Evolutionary conservation across 2,797 vertebrate genomes (phyloP).

Genomic region (Craterocephalus amniculus): DNA sequence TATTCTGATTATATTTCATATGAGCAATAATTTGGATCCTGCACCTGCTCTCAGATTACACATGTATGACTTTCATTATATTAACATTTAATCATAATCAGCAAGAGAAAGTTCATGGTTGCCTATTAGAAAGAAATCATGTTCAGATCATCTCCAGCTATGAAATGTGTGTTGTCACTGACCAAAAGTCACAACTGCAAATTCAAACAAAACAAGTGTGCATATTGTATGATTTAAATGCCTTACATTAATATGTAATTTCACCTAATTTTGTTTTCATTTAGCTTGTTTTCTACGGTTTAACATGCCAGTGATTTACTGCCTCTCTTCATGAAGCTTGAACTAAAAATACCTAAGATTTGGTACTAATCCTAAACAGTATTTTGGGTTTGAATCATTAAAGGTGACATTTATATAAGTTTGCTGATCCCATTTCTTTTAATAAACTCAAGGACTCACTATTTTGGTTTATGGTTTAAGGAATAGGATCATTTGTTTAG

Average conservation of each 20-base stretch:
- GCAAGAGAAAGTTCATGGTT: no score
- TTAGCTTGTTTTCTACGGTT: not conserved
- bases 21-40: no score
- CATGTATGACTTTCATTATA: no score
- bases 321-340: not conserved
- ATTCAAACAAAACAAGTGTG: slow-evolving; percentile 4
- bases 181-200: slow-evolving; percentile 18
- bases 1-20: not conserved
- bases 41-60: not conserved
- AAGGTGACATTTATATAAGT: not conserved
- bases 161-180: slow-evolving; percentile 1
- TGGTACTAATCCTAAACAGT: not conserved
- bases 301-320: not conserved
- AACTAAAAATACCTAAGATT: slow-evolving; percentile 1
- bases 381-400: not conserved
- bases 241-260: slow-evolving; percentile 25
- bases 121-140: slow-evolving; percentile 30
- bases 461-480: not conserved
- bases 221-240: slow-evolving; percentile 18
- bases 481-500: no score
- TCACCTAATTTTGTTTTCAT: slow-evolving; percentile 8
- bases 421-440: not conserved
- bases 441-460: not conserved
- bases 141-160: slow-evolving; percentile 35
- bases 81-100: no score